phyloP scores from a whole-genome alignment of 1,140 invertebrate genomes.

The Pinna nobilis region DNA sequence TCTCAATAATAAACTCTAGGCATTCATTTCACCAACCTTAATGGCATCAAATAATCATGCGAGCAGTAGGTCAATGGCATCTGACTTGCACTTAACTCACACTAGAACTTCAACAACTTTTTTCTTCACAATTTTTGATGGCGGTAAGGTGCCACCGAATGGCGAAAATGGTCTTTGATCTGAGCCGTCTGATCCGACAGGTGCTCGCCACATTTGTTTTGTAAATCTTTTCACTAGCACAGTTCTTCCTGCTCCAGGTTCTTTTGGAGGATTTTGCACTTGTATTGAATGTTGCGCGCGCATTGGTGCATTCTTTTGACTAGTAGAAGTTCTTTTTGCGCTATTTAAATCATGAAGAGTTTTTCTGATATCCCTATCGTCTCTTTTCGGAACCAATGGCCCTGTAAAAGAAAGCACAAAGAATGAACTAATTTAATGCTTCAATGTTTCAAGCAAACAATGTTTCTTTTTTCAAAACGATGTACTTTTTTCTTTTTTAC shows the following conservation, averaged over 20 bases:
- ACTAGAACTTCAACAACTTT: constrained; percentile 42
- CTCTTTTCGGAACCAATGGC: constrained; percentile 7
- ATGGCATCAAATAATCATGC: no score
- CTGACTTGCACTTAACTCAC: no score
- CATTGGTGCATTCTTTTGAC: constrained; percentile 17
- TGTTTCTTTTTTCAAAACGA: no score
- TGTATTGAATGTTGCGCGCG: constrained; percentile 30
- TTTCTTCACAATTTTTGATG: constrained; percentile 37
- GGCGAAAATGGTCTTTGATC: constrained; percentile 40
- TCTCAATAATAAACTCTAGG: no score
- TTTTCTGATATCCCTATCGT: constrained; percentile 38
- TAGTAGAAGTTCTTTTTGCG: constrained; percentile 18
- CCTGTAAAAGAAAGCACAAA: constrained; percentile 3
- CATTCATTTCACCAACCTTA: no score
- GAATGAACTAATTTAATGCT: no score
- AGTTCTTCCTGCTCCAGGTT: not conserved
- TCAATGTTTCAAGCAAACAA: no score
- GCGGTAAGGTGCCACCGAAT: constrained; percentile 35
- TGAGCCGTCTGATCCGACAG: constrained; percentile 20
- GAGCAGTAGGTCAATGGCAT: no score
- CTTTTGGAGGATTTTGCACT: constrained; percentile 4
- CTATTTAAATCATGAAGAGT: constrained; percentile 17
- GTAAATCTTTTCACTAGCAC: constrained; percentile 39
- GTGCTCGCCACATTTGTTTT: constrained; percentile 40
- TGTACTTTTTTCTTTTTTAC: no score